These are phyloP conservation scores for Stenichneumon culpator DNA, from an alignment of 2,888 invertebrate genomes.

Conservation along the genomic window DNA sequence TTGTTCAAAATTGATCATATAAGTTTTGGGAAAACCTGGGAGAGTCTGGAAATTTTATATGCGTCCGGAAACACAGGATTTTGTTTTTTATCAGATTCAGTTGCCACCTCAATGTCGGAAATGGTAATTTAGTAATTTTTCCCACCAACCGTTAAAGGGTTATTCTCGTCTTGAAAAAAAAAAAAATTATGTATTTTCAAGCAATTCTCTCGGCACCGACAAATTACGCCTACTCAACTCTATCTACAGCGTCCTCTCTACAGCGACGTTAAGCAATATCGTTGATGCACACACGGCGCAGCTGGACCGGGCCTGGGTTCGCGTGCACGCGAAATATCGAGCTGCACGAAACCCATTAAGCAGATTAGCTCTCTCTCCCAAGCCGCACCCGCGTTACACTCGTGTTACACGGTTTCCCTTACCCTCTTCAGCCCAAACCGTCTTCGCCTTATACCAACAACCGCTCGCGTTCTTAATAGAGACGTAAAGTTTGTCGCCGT, in stretches of 20 bases:
- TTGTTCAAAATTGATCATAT: too few relatives aligned
- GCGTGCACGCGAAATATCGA: constrained; percentile 70
- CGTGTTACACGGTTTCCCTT: constrained; percentile 18
- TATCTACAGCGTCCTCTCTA: not conserved
- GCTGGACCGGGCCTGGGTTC: constrained; percentile 21
- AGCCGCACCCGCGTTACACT: constrained; percentile 76
- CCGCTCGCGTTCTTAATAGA: constrained; percentile 74
- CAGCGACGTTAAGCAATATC: not conserved
- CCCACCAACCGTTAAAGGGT: too few relatives aligned
- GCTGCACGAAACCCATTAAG: constrained; percentile 79
- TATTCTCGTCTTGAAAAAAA: not conserved
- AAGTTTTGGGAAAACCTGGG: too few relatives aligned
- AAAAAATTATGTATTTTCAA: not conserved
- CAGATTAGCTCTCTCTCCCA: constrained; percentile 73
- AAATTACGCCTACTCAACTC: not conserved
- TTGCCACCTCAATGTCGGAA: too few relatives aligned
- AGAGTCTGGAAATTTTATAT: too few relatives aligned
- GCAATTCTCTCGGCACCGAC: not conserved
- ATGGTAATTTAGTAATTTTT: too few relatives aligned
- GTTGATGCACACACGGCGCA: constrained; percentile 20
- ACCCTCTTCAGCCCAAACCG: not conserved
- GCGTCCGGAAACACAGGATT: too few relatives aligned
- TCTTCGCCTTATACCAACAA: constrained; percentile 4
- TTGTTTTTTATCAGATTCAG: too few relatives aligned
- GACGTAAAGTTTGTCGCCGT: constrained; percentile 75